Percentiles rank a stretch among this genome's conserved stretches.
Conservation (phyloP, 2,113 vertebrate genomes). For the Nesoenas mayeri region DNA sequence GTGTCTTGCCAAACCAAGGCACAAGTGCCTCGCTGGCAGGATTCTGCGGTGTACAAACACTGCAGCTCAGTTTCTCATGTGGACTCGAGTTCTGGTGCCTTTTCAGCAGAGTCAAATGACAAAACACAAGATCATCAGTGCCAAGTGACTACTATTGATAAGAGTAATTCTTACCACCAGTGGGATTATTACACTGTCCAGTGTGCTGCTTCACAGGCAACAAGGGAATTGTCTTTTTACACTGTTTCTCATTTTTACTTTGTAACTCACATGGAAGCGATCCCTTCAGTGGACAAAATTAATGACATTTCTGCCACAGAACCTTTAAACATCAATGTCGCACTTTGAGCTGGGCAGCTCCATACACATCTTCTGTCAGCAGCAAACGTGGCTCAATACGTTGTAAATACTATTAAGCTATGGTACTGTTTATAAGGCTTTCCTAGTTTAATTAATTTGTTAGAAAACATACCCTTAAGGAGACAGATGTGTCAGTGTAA, state of each 20-base stretch:
- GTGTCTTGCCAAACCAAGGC: background rate
- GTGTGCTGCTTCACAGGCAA: rapidly evolving
- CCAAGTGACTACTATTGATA: too few species aligned
- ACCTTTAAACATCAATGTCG: too few species aligned
- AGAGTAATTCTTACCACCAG: background rate
- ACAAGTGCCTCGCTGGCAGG: background rate
- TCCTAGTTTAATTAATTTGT: background rate
- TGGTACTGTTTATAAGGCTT: background rate
- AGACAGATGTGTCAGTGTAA: rapidly evolving
- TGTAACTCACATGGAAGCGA: background rate
- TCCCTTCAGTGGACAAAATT: background rate
- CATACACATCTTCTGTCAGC: rapidly evolving
- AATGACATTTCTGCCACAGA: background rate
- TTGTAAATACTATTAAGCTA: background rate
- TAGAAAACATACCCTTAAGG: background rate
- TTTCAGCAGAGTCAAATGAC: background rate
- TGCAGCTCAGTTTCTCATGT: background rate
- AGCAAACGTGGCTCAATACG: background rate
- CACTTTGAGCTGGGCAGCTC: background rate
- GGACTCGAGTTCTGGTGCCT: background rate
- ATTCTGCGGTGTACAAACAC: background rate
- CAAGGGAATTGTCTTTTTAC: background rate
- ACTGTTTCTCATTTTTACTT: background rate
- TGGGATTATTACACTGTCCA: background rate
- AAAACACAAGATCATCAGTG: background rate